Evolutionary conservation across 2,797 vertebrate genomes (phyloP).

Genomic region (Muscicapa striata): DNA sequence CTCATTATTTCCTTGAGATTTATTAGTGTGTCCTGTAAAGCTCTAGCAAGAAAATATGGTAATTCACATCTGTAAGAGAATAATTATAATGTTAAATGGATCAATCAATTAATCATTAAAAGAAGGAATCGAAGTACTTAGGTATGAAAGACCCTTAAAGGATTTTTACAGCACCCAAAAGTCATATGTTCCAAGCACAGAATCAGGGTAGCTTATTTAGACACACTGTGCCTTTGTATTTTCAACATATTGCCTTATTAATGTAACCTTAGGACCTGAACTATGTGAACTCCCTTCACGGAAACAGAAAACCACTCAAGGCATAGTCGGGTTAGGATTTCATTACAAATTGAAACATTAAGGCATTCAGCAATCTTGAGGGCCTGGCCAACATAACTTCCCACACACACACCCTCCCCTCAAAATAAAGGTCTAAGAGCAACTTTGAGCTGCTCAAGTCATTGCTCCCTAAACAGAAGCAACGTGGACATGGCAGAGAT

Average conservation of each 20-base stretch:
- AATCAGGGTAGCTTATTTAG: neutral
- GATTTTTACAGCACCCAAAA: neutral
- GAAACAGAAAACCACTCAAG: conserved; percentile 1
- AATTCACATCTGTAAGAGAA: neutral
- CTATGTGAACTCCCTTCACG: neutral
- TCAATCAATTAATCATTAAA: neutral
- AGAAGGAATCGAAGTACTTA: neutral
- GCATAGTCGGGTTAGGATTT: neutral
- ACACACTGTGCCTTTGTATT: neutral
- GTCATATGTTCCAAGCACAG: neutral
- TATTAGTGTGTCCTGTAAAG: neutral
- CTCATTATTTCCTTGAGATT: neutral
- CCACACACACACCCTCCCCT: rapidly evolving
- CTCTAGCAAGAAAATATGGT: neutral
- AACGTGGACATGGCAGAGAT: neutral
- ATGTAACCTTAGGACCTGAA: neutral
- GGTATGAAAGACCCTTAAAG: neutral
- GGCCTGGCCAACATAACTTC: neutral
- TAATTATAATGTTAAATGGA: neutral
- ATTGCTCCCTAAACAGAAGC: neutral
- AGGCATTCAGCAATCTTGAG: neutral
- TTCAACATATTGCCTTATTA: neutral
- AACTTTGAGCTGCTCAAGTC: neutral
- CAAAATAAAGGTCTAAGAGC: neutral
- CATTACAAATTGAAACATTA: neutral